These are phyloP conservation scores for Dascillus cervinus DNA, from an alignment of 2,888 invertebrate species.

Conservation along the genomic window DNA sequence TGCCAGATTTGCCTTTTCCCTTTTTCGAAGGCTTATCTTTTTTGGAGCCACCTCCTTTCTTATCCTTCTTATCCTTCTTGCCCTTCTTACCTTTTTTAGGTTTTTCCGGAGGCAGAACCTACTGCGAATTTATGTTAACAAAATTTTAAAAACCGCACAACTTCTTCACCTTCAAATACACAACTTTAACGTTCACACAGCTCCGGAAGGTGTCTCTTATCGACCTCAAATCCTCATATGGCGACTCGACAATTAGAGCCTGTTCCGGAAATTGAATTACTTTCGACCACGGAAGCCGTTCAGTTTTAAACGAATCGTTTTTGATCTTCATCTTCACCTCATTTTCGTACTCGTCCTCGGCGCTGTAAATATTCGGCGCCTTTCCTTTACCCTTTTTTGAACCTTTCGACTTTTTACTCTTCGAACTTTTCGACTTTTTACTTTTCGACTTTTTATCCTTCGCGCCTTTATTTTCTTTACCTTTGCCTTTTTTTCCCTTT, in stretches of 20 bases:
- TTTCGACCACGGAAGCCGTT: slow-evolving; percentile 46
- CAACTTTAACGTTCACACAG: slow-evolving; percentile 43
- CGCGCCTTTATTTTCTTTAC: slow-evolving; percentile 28
- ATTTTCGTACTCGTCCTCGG: slow-evolving; percentile 26
- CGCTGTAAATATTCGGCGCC: slow-evolving; percentile 21
- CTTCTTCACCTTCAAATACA: slow-evolving; percentile 45
- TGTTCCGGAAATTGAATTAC: slow-evolving; percentile 49
- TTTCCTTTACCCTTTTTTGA: slow-evolving; percentile 9
- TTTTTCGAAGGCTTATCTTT: slow-evolving; percentile 5
- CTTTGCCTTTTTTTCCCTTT: slow-evolving; percentile 30
- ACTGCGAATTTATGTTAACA: no score
- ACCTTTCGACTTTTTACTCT: slow-evolving; percentile 8
- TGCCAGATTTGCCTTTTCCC: slow-evolving; percentile 13
- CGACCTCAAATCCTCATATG: slow-evolving; percentile 44
- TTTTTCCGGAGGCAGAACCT: slow-evolving; percentile 17
- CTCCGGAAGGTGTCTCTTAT: slow-evolving; percentile 51
- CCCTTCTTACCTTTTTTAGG: slow-evolving; percentile 31
- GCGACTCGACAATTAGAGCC: slow-evolving; percentile 41
- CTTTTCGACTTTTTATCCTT: slow-evolving; percentile 9
- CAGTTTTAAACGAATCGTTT: slow-evolving; percentile 46
- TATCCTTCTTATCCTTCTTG: slow-evolving; percentile 13
- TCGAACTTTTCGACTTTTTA: neutral
- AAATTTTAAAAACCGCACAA: neutral
- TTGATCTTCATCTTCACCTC: slow-evolving; percentile 24
- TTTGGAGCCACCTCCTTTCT: slow-evolving; percentile 15